Base-by-base conservation (phyloP, 30 jellyfish, hydroid and myxozoan species). In the Clytia hemisphaerica region DNA sequence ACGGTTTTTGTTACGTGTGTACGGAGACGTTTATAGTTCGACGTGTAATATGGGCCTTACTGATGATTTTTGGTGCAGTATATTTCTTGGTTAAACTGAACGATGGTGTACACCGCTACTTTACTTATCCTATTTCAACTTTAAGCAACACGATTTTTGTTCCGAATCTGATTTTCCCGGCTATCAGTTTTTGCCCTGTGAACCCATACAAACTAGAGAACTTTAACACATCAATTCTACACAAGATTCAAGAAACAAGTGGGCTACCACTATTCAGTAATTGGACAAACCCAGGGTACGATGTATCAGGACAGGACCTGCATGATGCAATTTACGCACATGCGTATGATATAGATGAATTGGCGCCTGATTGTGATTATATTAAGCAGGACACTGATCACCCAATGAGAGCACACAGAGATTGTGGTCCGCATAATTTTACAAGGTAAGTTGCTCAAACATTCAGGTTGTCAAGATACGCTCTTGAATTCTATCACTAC, bases 1-100 rank as follows among this genome's bases (percentile, higher is more conserved):
- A 89, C 73, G 98, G 98, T 16, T 89, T 89, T 69, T 79, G 98
- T 29, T 89, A 81, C 72, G 78, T 79, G 31, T 89, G 92, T 75
- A 80, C 93, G 45, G 77, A 89, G 35, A 89, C 98, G 15, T 89
- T 76, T 50, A 60, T 81, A 66, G 83, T 82, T 5, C 83, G 98
- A 1, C 71, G 98, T 30, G 62, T 81, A 36, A 75, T 81, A 24
- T 89, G 98, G 98, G 64, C 88, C 29, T 77, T 82, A 24, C 68
- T 89, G 44, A 89, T 93, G 25, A 53, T 89, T 1, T 58, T 78
- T 3, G 88, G 92, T 88, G 98, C 98, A 1, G 86, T 76, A 18
- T 75, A 73, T 79, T 89, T 89, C 49, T 36, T 89, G 14, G 70
- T 81, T 34, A 93, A 89, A 50, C 85, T 89, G 2, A 69, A 75